Evolutionary conservation across 2,797 vertebrate genomes (phyloP).

Genomic region (Euthynnus affinis): DNA sequence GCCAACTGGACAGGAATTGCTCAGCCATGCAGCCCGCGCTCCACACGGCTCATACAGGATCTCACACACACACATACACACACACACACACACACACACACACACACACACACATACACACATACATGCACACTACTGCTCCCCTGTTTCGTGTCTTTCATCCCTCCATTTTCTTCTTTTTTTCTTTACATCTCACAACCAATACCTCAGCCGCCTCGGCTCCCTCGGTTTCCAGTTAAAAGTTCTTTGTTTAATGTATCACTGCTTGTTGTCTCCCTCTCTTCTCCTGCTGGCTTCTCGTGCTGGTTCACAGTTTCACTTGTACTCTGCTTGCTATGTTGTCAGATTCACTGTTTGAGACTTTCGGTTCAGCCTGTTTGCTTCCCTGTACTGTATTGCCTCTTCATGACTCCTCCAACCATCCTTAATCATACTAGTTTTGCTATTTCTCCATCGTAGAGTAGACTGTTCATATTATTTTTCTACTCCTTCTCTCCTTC

Average conservation of each 20-base stretch:
- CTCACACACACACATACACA: slow-evolving; percentile 49
- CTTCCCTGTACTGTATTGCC: slow-evolving; percentile 11
- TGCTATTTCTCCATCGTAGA: neutral
- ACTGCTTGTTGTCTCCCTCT: slow-evolving; percentile 38
- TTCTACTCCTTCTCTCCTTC: neutral
- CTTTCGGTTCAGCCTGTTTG: slow-evolving; percentile 32
- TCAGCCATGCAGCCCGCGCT: slow-evolving; percentile 81
- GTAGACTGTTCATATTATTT: neutral
- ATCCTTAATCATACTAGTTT: slow-evolving; percentile 16
- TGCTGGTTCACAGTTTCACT: slow-evolving; percentile 36
- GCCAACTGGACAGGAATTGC: slow-evolving; percentile 84
- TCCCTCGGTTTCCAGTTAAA: slow-evolving; percentile 37
- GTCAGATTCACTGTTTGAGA: slow-evolving; percentile 37
- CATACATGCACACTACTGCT: slow-evolving; percentile 27
- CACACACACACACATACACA: slow-evolving; percentile 15
- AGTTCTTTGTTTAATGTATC: slow-evolving; percentile 43
- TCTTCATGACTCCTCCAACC: neutral
- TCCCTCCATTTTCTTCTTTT: slow-evolving; percentile 34
- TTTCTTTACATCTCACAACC: slow-evolving; percentile 25
- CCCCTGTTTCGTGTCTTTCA: slow-evolving; percentile 47
- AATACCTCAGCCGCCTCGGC: slow-evolving; percentile 21
- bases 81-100: slow-evolving; percentile 32
- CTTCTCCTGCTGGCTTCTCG: slow-evolving; percentile 19
- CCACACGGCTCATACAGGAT: slow-evolving; percentile 73
- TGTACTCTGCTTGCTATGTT: slow-evolving; percentile 42